A percentile compares a stretch with the other conserved stretches of the same genome.
Conservation (phyloP, 2,888 invertebrate species). For the Xestia c-nigrum region DNA sequence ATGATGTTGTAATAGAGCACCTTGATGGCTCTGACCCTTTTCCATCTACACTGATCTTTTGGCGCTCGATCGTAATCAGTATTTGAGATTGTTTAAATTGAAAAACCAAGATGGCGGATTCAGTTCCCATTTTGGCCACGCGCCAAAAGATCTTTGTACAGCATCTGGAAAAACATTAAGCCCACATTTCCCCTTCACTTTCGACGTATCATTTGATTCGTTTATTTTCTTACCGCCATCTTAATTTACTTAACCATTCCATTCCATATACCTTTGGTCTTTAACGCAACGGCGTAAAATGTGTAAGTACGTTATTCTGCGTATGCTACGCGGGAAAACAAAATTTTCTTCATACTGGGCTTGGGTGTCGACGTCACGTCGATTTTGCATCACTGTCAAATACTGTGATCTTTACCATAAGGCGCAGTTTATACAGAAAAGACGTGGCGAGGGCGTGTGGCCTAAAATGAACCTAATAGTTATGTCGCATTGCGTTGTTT, state of each 20-base stretch:
- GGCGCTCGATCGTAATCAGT: not conserved
- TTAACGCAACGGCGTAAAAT: constrained; percentile 36
- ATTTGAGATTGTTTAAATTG: not conserved
- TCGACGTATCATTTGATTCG: constrained; percentile 15
- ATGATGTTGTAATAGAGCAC: not conserved
- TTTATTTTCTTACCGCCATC: constrained; percentile 7
- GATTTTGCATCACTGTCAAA: no score
- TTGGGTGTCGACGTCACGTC: no score
- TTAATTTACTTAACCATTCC: constrained; percentile 27
- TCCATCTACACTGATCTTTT: not conserved
- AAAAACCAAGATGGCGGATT: not conserved
- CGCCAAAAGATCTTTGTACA: not conserved
- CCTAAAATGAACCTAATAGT: no score
- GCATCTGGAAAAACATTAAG: not conserved
- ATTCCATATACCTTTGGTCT: constrained; percentile 10
- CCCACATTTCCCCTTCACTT: not conserved
- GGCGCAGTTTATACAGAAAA: no score
- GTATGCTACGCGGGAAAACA: no score
- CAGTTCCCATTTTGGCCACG: no score
- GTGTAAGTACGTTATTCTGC: not conserved
- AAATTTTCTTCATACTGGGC: no score
- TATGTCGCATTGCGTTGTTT: no score
- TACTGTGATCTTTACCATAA: no score
- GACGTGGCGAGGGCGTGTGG: no score
- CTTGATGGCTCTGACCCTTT: not conserved